Evolutionary conservation across 1,140 invertebrate species (phyloP).

Genomic region (Cotesia typhae): DNA sequence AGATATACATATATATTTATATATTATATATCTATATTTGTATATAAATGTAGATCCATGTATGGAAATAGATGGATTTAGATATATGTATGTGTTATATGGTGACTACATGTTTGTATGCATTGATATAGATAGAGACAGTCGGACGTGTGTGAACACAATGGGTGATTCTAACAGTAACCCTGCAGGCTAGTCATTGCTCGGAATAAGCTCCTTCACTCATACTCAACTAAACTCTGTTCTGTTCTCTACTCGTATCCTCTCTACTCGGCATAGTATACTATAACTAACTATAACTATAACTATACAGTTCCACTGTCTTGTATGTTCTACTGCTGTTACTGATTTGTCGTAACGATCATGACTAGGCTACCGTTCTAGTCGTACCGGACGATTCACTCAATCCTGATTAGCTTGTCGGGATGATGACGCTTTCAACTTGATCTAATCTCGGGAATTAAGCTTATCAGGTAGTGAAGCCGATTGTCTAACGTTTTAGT

Average conservation of each 20-base stretch:
- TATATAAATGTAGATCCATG: not conserved
- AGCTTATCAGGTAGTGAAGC: no score
- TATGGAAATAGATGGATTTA: not conserved
- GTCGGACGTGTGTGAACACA: not conserved
- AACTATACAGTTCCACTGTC: no score
- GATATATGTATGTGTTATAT: not conserved
- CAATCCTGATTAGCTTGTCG: constrained; percentile 24
- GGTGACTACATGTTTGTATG: no score
- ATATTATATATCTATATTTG: not conserved
- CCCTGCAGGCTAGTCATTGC: not conserved
- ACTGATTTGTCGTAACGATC: constrained; percentile 24
- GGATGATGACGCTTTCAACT: not conserved
- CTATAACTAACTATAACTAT: no score
- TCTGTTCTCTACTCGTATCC: no score
- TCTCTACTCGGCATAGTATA: no score
- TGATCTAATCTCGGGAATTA: constrained; percentile 6
- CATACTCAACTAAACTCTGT: no score
- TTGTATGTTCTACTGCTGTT: not conserved
- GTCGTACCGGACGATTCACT: not conserved
- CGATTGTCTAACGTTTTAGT: no score
- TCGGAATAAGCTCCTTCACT: no score
- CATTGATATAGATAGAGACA: no score
- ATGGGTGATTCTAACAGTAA: constrained; percentile 1
- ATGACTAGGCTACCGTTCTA: not conserved
- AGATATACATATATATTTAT: constrained; percentile 6